Evolutionary conservation across 1,140 invertebrate species (phyloP), one percentile per base, ranked within the genome.

Genomic region (Sitodiplosis mosellana): DNA sequence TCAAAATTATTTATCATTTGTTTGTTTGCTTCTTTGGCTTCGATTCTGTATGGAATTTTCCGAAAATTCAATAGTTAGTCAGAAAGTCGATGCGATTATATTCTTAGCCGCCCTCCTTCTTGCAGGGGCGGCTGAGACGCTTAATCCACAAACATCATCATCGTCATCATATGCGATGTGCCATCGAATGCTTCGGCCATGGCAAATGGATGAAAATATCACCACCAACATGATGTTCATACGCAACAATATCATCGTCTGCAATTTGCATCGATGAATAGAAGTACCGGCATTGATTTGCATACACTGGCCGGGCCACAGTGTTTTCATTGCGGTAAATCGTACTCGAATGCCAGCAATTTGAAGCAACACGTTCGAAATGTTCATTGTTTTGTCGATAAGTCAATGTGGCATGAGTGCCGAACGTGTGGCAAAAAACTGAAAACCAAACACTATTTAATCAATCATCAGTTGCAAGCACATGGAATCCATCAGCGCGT

Each of bases 371-470:
- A 82, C 63, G 74, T 81, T 57, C 74, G 77, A 67, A 80, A 80
- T 61, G 76, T 81, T 57, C 78, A 80, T 67, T 75, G 75, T 55
- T 72, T 75, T 63, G 76, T 77, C 51, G 71, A 77, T 48, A 73
- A 74, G 56, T 76, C 80, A 58, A 76, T 77, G 57, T 80, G 77
- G 74, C 76, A 76, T 53, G 72, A 73, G 54, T 82, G 79, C 65
- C 71, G 74, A 63, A 70, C 80, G 53, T 81, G 79, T 65, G 77
- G 77, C 54, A 81, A 80, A 65, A 75, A 76, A 50, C 80, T 77
- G 69, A 81, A 81, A 68, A 82, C 78, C 54, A 80, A 80, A 63
- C 78, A 82, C 61, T 81, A 81, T 59, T 70, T 80, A 58, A 79
- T 80, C 66, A 82, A 80, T 65, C 79, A 82, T 63, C 77, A 79